A percentile compares a stretch with the other conserved stretches of the same genome.
These are phyloP conservation scores for Caradrina clavipalpis DNA, from an alignment of 2,888 invertebrate species.

Conservation along the genomic window DNA sequence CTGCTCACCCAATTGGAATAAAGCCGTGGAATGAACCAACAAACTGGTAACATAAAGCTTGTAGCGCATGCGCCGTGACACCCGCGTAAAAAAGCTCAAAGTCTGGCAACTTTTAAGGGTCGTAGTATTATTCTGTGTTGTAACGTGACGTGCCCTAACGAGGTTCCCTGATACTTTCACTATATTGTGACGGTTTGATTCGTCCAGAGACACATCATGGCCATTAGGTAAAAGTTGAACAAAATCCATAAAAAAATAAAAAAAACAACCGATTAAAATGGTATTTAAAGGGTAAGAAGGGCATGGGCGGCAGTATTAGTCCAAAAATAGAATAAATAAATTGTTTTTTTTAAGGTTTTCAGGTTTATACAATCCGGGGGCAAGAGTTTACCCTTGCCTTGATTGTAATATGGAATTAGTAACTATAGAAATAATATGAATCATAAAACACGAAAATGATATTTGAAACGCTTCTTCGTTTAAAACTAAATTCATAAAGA, in stretches of 20 bases:
- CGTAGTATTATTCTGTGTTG: slow-evolving; percentile 16
- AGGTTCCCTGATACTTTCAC: neutral
- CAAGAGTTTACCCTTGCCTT: no score
- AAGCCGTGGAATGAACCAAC: neutral
- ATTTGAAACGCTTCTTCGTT: neutral
- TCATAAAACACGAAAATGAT: neutral
- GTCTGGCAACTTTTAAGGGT: slow-evolving; percentile 31
- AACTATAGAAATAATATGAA: no score
- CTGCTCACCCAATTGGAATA: neutral
- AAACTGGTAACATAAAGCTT: slow-evolving; percentile 4
- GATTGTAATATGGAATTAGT: no score
- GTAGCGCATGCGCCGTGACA: slow-evolving; percentile 5
- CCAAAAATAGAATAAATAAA: no score
- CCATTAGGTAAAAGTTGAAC: neutral
- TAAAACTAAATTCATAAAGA: neutral
- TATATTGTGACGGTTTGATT: neutral
- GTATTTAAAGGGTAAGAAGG: neutral
- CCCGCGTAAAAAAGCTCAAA: slow-evolving; percentile 10
- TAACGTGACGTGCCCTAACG: neutral
- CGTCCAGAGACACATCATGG: neutral
- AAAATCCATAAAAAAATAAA: neutral
- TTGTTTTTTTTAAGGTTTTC: no score
- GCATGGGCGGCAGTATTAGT: neutral
- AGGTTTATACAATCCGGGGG: no score
- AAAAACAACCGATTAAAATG: neutral